Evolutionary conservation across 1,140 invertebrate genomes (phyloP), one percentile per base, ranked within the genome.

Genomic region (Lepidurus packardi): DNA sequence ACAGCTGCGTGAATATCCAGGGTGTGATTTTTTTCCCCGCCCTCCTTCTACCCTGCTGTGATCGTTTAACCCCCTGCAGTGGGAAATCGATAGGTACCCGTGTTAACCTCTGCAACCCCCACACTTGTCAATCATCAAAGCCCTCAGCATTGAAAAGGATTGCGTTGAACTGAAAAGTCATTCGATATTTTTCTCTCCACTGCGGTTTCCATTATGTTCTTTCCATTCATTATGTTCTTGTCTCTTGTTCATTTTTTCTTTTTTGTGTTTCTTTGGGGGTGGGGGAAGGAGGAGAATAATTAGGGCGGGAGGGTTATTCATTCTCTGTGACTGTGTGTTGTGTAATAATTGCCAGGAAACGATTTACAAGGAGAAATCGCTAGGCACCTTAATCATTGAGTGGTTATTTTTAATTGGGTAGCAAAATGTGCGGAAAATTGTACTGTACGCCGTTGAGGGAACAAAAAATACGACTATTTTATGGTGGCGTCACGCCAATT

Each of bases 81-180:
- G 53, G 21, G 53, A 65, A 65, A 65, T 65, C 53, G 53, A 65
- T 65, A 65, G 53, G 53, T 65, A 65, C 53, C 53, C 53, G 53
- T 65, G 53, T 65, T 65, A 65, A 65, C 53, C 53, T 21, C 53
- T 21, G 53, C 53, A 65, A 65, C 53, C 53, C 53, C 53, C 16
- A 16, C 53, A 65, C 53, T 65, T 65, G 53, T 65, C 53, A 65
- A 65, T 65, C 53, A 65, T 65, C n/a, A 65, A 65, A 65, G 53
- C 53, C 8, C 53, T 13, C 53, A 65, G 53, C 53, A 65, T 65
- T 65, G 53, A 65, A 65, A 65, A 65, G 53, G 53, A 65, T 65
- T 65, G 53, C 53, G 53, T 65, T 65, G 53, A 65, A 65, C 53
- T 21, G 53, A 65, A 4, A 65, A 65, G 53, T 65, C 53, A 65